Percentiles rank a stretch among this genome's conserved stretches.
These are phyloP conservation scores for Allobates femoralis DNA, from an alignment of 2,797 vertebrate species.

Conservation along the genomic window DNA sequence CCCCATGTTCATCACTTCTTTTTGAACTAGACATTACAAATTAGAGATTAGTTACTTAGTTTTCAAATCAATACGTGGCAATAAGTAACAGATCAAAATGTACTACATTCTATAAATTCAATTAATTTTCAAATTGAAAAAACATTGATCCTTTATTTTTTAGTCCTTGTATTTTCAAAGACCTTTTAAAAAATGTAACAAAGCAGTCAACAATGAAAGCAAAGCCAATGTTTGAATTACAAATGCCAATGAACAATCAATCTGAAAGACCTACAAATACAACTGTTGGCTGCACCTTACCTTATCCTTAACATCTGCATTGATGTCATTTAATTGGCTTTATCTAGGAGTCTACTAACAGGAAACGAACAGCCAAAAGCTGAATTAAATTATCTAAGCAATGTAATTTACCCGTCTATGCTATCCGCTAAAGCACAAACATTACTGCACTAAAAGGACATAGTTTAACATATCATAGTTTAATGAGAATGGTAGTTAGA, in stretches of 20 bases:
- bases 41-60: too few species aligned
- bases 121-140: too few species aligned
- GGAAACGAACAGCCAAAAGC: slow-evolving; percentile 34
- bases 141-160: neutral
- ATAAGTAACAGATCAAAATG: too few species aligned
- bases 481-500: neutral
- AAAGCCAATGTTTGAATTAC: slow-evolving; percentile 1
- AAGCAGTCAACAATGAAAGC: neutral
- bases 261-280: neutral
- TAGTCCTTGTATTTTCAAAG: neutral
- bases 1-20: too few species aligned
- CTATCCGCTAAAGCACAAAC: neutral
- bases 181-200: neutral
- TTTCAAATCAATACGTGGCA: too few species aligned
- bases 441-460: neutral
- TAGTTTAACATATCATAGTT: neutral
- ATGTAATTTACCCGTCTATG: neutral
- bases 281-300: slow-evolving; percentile 40
- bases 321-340: slow-evolving; percentile 47
- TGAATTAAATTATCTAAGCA: slow-evolving; percentile 32
- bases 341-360: slow-evolving; percentile 20
- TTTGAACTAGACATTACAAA: too few species aligned
- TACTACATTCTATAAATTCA: too few species aligned
- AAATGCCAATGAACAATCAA: slow-evolving; percentile 15
- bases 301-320: slow-evolving; percentile 41